Base-by-base conservation (phyloP, 2,113 vertebrate genomes). In the Brachypteracias leptosomus region DNA sequence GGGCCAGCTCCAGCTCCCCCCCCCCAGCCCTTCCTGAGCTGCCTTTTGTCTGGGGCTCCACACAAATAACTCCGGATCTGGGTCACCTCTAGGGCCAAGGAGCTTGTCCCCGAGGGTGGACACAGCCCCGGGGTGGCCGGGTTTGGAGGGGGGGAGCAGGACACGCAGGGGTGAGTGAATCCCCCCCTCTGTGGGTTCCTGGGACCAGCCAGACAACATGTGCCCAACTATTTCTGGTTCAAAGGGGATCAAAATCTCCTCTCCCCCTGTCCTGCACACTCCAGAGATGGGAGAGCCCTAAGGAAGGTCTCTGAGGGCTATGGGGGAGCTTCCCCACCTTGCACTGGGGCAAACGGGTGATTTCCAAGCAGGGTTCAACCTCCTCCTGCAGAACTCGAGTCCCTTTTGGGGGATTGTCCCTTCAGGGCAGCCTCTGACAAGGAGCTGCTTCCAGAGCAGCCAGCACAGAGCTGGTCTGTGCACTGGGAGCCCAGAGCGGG, bases 21-120 rank as follows among this genome's bases (percentile, higher is more conserved):
- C 51, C 51, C 85, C 26, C 35, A 40, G 20, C 66, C 72, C 52
- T 36, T n/a, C 29, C 51, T 1, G n/a, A 4, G 0, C 78, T 35
- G 82, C 83, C 93, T 92, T 82, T 84, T 86, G 84, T 81, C 80
- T 51, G 54, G 86, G 92, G 82, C 82, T 54, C 19, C 71, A 13
- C 40, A 2, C 52, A 21, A 25, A 55, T 0, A 65, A 36, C 81
- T 33, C 31, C 26, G 0, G 58, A 14, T 1, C 16, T 2, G 70
- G 42, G 33, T 24, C 61, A 31, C 11, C 24, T 33, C 19, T 0
- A 10, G 0, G 15, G 66, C 17, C 5, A 2, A 28, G 49, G 67
- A 1, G 15, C 36, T 7, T 21, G 24, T 35, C 29, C 21, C 67
- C 4, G 11, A 18, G 24, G 2, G 10, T 7, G 1, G 58, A 2